Conservation (phyloP, 2,797 vertebrate species). For the Peromyscus aztecus region DNA sequence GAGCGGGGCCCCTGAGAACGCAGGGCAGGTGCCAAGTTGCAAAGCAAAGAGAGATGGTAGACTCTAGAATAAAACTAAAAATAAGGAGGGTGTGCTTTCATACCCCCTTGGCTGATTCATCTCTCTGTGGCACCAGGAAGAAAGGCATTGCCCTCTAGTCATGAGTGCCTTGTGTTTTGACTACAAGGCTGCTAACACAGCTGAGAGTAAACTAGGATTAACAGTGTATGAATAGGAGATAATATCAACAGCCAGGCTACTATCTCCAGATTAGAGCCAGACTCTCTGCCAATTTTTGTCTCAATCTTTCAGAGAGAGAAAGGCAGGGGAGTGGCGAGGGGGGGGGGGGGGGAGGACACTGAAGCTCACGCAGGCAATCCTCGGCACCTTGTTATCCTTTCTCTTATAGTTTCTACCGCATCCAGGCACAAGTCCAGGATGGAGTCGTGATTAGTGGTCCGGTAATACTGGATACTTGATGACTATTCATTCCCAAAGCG, state of each 20-base stretch:
- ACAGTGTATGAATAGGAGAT: slow-evolving; percentile 63
- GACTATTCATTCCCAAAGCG: slow-evolving; percentile 46
- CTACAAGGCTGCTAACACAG: slow-evolving; percentile 60
- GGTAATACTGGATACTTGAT: background rate
- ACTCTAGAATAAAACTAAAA: slow-evolving; percentile 77
- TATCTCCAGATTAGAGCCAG: slow-evolving; percentile 71
- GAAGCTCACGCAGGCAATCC: background rate
- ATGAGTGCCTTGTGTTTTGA: slow-evolving; percentile 70
- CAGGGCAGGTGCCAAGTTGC: slow-evolving; percentile 72
- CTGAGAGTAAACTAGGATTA: slow-evolving; percentile 73
- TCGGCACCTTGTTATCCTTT: slow-evolving; percentile 44
- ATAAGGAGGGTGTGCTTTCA: slow-evolving; percentile 73
- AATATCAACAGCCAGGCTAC: slow-evolving; percentile 43
- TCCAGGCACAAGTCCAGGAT: slow-evolving; percentile 29
- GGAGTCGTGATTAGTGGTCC: slow-evolving; percentile 51
- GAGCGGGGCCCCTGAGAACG: slow-evolving; percentile 63
- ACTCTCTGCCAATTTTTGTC: slow-evolving; percentile 67
- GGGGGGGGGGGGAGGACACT: background rate
- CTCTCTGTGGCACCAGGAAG: slow-evolving; percentile 68
- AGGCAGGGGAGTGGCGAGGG: background rate
- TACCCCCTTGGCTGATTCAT: slow-evolving; percentile 50
- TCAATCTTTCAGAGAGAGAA: background rate
- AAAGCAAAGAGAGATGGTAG: slow-evolving; percentile 71
- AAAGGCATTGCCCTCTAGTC: slow-evolving; percentile 35
- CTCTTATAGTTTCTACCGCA: slow-evolving; percentile 27